Conservation (phyloP, 1,140 invertebrate genomes). For the Liolophura sinensis region DNA sequence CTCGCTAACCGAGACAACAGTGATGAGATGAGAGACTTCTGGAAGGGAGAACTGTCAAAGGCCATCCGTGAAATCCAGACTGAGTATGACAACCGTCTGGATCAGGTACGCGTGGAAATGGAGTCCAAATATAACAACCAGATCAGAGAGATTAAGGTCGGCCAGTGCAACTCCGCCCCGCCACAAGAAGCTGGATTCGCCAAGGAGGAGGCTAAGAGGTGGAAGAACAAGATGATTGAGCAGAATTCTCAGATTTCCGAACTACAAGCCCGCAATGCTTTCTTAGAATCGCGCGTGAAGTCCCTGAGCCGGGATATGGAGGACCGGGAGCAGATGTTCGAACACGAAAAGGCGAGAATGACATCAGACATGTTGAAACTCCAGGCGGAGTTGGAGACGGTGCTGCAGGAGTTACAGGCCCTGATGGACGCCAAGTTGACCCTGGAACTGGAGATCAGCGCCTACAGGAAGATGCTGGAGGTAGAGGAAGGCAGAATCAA, state of each 20-base stretch:
- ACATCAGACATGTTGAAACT: conserved; percentile 23
- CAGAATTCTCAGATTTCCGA: conserved; percentile 48
- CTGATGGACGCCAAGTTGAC: conserved; percentile 59
- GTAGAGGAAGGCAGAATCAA: conserved; percentile 50
- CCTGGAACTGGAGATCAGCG: conserved; percentile 57
- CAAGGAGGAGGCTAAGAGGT: conserved; percentile 53
- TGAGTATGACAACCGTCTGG: conserved; percentile 60
- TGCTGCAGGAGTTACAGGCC: conserved; percentile 36
- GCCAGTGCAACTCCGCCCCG: no score
- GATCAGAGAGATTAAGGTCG: neutral
- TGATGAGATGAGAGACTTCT: conserved; percentile 62
- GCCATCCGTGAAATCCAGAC: conserved; percentile 63
- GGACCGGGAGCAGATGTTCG: conserved; percentile 46
- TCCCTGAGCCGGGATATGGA: conserved; percentile 45
- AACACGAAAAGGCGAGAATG: conserved; percentile 29
- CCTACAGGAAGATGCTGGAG: conserved; percentile 58
- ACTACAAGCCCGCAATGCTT: conserved; percentile 56
- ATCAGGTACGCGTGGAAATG: conserved; percentile 58
- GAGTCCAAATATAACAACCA: conserved; percentile 50
- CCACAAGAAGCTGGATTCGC: conserved; percentile 39
- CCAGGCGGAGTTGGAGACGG: conserved; percentile 35
- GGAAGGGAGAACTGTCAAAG: conserved; percentile 60
- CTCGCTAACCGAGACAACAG: conserved; percentile 61
- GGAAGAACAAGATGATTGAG: conserved; percentile 48
- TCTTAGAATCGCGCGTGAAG: conserved; percentile 52